phyloP scores from a whole-genome alignment of 2,797 vertebrate genomes.

The Phalanger gymnotis region DNA sequence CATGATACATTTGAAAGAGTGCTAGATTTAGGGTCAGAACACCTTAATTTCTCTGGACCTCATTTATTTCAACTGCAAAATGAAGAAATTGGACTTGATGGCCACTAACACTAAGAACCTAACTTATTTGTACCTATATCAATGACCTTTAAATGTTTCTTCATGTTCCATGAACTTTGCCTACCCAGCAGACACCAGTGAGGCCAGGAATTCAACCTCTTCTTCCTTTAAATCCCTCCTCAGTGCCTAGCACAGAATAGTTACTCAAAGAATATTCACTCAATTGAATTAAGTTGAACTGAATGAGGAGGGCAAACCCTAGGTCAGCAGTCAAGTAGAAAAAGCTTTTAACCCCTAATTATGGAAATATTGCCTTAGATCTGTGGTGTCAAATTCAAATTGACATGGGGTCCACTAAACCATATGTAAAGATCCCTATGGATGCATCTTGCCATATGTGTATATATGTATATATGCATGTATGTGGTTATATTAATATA shows the following conservation, averaged over 20 bases:
- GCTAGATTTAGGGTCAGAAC: not conserved
- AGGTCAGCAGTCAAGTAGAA: fast-evolving
- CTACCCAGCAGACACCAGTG: not conserved
- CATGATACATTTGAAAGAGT: not conserved
- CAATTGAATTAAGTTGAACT: not conserved
- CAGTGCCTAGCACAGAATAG: fast-evolving
- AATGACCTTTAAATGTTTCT: not conserved
- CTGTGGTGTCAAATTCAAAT: not conserved
- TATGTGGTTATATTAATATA: too few species aligned
- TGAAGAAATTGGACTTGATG: not conserved
- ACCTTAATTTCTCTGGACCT: not conserved
- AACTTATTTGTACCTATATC: not conserved
- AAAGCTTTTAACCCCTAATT: not conserved
- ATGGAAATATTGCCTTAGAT: not conserved
- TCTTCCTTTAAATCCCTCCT: not conserved
- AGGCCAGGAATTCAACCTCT: not conserved
- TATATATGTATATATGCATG: too few species aligned
- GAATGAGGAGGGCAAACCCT: not conserved
- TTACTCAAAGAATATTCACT: not conserved
- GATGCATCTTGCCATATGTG: not conserved
- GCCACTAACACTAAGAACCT: not conserved
- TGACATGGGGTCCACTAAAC: not conserved
- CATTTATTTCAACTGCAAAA: not conserved
- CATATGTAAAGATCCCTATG: not conserved
- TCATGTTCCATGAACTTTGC: not conserved